Conservation (phyloP, 2,797 vertebrate genomes). For the Gallinago nigripennis region DNA sequence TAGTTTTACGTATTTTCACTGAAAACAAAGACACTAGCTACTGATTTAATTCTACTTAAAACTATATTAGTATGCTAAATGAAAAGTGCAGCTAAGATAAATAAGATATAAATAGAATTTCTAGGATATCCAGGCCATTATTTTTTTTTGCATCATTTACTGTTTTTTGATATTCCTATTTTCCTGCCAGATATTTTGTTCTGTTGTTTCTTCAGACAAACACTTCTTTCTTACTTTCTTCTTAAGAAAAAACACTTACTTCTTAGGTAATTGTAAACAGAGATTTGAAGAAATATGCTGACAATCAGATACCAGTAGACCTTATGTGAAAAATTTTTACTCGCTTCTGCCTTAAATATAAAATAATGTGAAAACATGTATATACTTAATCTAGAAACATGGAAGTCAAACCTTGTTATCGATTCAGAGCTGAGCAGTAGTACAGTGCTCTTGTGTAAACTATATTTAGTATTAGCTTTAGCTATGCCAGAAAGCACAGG, state of each 20-base stretch:
- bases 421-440: background rate
- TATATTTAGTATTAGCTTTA: background rate
- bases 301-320: background rate
- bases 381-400: background rate
- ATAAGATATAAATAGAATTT: constrained; percentile 43
- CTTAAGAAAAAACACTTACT: constrained; percentile 5
- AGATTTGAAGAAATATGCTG: constrained; percentile 37
- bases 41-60: constrained; percentile 3
- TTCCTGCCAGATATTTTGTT: background rate
- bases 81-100: background rate
- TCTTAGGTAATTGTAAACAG: constrained; percentile 33
- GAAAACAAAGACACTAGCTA: constrained; percentile 30
- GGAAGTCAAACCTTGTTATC: background rate
- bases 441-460: fast-evolving
- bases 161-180: background rate
- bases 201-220: constrained; percentile 31
- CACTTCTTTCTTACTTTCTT: constrained; percentile 26
- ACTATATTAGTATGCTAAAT: constrained; percentile 1
- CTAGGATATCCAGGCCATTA: background rate
- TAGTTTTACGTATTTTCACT: constrained; percentile 19
- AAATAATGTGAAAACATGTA: background rate
- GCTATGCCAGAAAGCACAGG: background rate
- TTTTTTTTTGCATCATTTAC: background rate
- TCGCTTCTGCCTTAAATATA: background rate
- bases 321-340: background rate